Conservation (phyloP, 23 tunicate genomes). For the Halocynthia roretzi region DNA sequence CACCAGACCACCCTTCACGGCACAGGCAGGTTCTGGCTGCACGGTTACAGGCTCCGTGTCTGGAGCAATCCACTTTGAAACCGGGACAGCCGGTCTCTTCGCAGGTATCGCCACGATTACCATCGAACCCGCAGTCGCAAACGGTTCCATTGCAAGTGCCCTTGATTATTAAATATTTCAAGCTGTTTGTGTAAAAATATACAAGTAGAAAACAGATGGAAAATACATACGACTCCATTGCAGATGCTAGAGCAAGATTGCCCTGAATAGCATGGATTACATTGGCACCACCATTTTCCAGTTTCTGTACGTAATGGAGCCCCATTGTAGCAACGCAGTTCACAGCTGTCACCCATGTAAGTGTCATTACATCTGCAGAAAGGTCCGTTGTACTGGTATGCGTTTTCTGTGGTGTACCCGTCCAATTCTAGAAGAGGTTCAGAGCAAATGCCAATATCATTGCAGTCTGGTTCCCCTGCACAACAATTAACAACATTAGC, state of each 20-base stretch:
- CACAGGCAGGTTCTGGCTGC: slow-evolving; percentile 18
- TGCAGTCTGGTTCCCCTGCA: slow-evolving; percentile 18
- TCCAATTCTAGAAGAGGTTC: not conserved
- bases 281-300: slow-evolving; percentile 34
- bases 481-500: not conserved
- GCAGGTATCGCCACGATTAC: slow-evolving; percentile 20
- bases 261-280: slow-evolving; percentile 29
- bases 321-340: slow-evolving; percentile 18
- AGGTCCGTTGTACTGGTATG: slow-evolving; percentile 21
- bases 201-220: too few relatives aligned
- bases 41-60: slow-evolving; percentile 20
- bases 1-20: slow-evolving; percentile 24
- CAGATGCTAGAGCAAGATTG: slow-evolving; percentile 4
- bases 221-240: slow-evolving; percentile 9
- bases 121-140: slow-evolving; percentile 31
- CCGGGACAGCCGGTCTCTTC: slow-evolving; percentile 26
- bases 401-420: not conserved
- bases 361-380: slow-evolving; percentile 15
- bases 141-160: slow-evolving; percentile 18
- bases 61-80: slow-evolving; percentile 11
- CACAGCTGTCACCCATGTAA: slow-evolving; percentile 29
- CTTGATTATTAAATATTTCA: not conserved
- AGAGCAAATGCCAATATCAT: slow-evolving; percentile 14
- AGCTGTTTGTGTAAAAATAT: too few relatives aligned
- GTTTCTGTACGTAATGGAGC: slow-evolving; percentile 2